Evolutionary conservation across 1,140 invertebrate genomes (phyloP).

Genomic region (Zaprionus gabonicus): DNA sequence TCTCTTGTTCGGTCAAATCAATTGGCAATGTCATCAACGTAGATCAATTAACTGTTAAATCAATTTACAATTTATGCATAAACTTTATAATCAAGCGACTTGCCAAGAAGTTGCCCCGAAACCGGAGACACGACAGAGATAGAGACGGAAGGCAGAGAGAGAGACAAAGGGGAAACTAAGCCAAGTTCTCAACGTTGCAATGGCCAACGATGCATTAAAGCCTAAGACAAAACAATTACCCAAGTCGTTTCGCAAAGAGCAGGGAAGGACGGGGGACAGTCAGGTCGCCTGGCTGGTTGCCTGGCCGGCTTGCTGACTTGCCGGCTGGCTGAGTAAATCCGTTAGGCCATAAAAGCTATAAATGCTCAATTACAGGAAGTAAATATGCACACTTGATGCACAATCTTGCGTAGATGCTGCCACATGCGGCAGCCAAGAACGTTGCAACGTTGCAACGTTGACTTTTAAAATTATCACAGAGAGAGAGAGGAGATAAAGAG

Average conservation of each 20-base stretch:
- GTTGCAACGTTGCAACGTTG: constrained; percentile 53
- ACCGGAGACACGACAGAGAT: background rate
- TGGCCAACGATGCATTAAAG: constrained; percentile 57
- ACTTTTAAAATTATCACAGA: constrained; percentile 80
- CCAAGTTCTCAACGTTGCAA: constrained; percentile 13
- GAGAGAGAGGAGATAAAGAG: constrained; percentile 1
- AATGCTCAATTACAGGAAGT: constrained; percentile 83
- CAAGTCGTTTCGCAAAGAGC: constrained; percentile 25
- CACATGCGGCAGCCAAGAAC: constrained; percentile 9
- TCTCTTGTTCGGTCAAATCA: constrained; percentile 23
- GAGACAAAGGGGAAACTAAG: background rate
- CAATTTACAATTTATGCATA: constrained; percentile 82
- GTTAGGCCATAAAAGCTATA: constrained; percentile 82
- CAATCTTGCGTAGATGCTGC: constrained; percentile 74
- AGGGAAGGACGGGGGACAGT: background rate
- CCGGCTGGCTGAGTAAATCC: constrained; percentile 58
- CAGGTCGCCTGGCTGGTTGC: background rate
- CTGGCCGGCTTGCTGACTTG: constrained; percentile 2
- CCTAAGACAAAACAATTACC: constrained; percentile 77
- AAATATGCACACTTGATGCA: constrained; percentile 82
- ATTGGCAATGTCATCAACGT: constrained; percentile 51
- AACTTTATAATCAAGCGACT: constrained; percentile 79
- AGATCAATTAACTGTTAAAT: constrained; percentile 81
- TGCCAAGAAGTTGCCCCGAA: constrained; percentile 44
- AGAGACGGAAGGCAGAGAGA: background rate